A percentile compares a stretch with the other conserved stretches of the same genome.
Conservation (phyloP, 2,113 vertebrate genomes). For the Leiothrix lutea region DNA sequence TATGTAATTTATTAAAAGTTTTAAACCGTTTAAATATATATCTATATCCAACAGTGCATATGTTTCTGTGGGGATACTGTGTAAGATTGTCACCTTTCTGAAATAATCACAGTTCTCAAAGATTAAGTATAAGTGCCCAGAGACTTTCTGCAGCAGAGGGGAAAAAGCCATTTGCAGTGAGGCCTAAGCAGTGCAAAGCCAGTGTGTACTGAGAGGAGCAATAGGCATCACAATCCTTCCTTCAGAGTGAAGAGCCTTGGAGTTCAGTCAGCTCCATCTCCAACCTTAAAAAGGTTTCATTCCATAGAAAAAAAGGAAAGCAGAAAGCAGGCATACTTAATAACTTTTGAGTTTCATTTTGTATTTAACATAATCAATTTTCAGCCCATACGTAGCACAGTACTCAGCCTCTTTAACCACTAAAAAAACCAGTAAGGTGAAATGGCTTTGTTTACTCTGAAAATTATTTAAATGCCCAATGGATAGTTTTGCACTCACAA, state of each 20-base stretch:
- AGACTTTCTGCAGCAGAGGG: not conserved
- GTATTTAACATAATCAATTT: not conserved
- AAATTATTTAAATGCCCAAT: not conserved
- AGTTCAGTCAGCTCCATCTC: not conserved
- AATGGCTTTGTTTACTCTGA: not conserved
- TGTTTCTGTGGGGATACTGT: not conserved
- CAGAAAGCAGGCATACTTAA: not conserved
- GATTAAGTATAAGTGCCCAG: not conserved
- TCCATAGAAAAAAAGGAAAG: not conserved
- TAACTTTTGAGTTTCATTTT: not conserved
- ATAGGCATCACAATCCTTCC: not conserved
- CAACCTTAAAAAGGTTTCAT: not conserved
- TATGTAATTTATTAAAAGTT: not conserved
- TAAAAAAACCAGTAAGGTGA: not conserved
- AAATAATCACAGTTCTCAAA: not conserved
- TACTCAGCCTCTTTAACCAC: not conserved
- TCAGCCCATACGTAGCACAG: accelerated
- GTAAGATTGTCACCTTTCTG: not conserved
- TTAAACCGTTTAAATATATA: not conserved
- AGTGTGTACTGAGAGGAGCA: not conserved
- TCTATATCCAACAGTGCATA: not conserved
- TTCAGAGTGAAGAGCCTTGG: not conserved
- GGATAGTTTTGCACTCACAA: not conserved
- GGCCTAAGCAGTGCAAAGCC: accelerated
- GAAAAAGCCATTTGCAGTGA: not conserved